Base-by-base conservation (phyloP, 1,140 invertebrate genomes). In the Leptopilina boulardi region DNA sequence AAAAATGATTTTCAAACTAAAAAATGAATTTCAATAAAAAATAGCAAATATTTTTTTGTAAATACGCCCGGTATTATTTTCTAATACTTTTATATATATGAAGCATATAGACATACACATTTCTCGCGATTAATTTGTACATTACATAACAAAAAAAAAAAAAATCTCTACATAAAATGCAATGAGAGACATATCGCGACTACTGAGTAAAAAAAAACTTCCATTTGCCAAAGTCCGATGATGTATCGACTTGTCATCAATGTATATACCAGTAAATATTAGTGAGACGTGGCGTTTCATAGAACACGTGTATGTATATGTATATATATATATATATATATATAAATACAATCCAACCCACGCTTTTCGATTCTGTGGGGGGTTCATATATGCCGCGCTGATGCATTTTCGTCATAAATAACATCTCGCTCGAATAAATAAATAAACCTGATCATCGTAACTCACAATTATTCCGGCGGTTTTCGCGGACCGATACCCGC, bases 381-480 rank as follows among this genome's bases (percentile, higher is more conserved):
- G 78, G 75, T 74, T 38, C 34, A 38, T 38, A 38, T 73, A 71
- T 73, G 76, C 71, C 54, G 59, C 23, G 74, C 79, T 83, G 81
- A 84, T 84, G 83, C 83, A 80, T 84, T 84, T 83, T 83, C 77
- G 78, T 42, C 80, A 84, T 83, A 84, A 84, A 84, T 84, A 83
- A 84, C 77, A 66, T 70, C 71, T 70, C 56, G 75, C 56, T 77
- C 80, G 81, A 82, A 83, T 83, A 79, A 84, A 82, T 84, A 84
- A 82, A 82, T 84, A 83, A 83, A 83, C 66, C 73, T 80, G 83
- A 81, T 84, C 81, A 76, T 75, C 83, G 83, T 84, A 84, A 84
- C 81, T 84, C 83, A 84, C 81, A 83, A 84, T 84, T 83, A 84
- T 81, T 80, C 71, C n/a, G 15, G 30, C 71, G 76, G 72, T 78